phyloP scores from a whole-genome alignment of 2,797 vertebrate species.

The Margarornis squamiger region DNA sequence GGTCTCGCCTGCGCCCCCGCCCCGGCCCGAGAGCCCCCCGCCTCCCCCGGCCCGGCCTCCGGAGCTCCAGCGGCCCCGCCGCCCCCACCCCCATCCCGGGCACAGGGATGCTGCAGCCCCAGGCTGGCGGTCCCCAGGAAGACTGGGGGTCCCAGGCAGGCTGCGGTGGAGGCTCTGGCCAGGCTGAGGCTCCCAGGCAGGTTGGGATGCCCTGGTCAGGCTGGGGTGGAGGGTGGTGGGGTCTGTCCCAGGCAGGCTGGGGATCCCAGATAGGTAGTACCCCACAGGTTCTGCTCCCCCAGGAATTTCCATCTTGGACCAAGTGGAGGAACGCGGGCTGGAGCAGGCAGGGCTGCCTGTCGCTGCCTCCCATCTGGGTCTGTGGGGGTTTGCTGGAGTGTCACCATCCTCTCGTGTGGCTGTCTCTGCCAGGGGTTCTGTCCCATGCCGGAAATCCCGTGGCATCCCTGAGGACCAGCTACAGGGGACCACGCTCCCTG shows the following conservation, averaged over 20 bases:
- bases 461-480: background rate
- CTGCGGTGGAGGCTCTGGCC: background rate
- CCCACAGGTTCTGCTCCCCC: background rate
- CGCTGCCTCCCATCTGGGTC: too few species aligned
- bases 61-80: background rate
- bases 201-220: background rate
- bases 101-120: background rate
- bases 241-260: background rate
- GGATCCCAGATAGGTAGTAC: background rate
- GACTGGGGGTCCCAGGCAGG: background rate
- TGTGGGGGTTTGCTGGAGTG: background rate
- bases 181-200: too few species aligned
- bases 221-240: too few species aligned
- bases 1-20: background rate
- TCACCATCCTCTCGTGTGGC: fast-evolving
- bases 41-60: background rate
- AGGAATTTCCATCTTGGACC: background rate
- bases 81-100: background rate
- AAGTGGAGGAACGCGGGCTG: fast-evolving
- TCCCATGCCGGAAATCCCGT: background rate
- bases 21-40: background rate
- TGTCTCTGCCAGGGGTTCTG: background rate
- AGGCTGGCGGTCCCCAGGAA: background rate
- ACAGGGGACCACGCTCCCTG: fast-evolving
- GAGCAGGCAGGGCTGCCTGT: background rate